phyloP scores from a whole-genome alignment of 2,797 vertebrate species.

The Takifugu ocellatus region DNA sequence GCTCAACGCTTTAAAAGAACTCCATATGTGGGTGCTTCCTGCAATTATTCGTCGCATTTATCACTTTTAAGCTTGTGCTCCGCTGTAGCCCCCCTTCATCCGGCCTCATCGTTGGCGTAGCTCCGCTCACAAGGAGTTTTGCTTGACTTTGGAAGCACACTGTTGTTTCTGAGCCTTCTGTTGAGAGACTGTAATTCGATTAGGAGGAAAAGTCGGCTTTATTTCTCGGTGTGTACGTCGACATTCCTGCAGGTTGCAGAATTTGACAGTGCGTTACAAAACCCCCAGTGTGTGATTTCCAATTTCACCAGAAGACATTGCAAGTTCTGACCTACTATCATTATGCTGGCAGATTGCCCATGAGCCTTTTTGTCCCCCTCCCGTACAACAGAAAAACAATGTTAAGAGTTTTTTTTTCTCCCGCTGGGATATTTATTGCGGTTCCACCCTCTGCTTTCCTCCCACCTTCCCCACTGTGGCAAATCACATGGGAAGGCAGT shows the following conservation, averaged over 20 bases:
- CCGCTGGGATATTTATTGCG: slow-evolving; percentile 71
- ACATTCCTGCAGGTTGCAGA: not conserved
- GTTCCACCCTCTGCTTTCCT: slow-evolving; percentile 40
- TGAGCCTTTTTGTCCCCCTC: not conserved
- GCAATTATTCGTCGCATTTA: slow-evolving; percentile 33
- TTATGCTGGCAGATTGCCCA: too few relatives aligned
- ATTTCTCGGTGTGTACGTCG: slow-evolving; percentile 1
- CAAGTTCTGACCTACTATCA: slow-evolving; percentile 53
- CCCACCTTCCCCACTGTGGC: slow-evolving; percentile 46
- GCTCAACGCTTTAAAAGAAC: slow-evolving; percentile 44
- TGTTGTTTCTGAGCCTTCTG: not conserved
- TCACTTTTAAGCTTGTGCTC: slow-evolving; percentile 36
- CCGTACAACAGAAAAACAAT: slow-evolving; percentile 26
- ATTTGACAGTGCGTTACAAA: too few relatives aligned
- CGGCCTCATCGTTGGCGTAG: slow-evolving; percentile 5
- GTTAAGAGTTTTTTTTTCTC: slow-evolving; percentile 56
- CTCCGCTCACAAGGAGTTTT: slow-evolving; percentile 2
- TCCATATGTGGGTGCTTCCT: slow-evolving; percentile 48
- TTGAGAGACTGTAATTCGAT: not conserved
- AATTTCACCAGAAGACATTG: slow-evolving; percentile 16
- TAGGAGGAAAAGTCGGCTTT: not conserved
- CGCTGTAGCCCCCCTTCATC: slow-evolving; percentile 22
- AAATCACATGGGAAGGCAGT: slow-evolving; percentile 70
- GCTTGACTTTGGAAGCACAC: slow-evolving; percentile 8
- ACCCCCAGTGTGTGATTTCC: too few relatives aligned